Evolutionary conservation across 2,113 vertebrate species (phyloP), one percentile per base, ranked within the genome.

Genomic region (Triplophysa tibetana): DNA sequence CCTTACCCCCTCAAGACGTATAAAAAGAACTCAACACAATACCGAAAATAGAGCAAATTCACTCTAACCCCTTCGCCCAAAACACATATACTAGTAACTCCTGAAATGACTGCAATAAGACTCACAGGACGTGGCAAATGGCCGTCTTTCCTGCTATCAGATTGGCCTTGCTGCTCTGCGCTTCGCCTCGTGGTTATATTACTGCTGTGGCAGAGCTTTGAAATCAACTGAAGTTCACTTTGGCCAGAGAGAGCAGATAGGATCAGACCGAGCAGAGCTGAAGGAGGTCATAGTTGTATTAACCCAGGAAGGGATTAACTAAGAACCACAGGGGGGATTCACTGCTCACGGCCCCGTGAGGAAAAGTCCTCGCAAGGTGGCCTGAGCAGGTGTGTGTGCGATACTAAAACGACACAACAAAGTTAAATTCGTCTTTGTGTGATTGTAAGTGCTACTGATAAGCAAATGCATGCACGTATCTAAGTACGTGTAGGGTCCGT

Each of bases 221-320:
- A 92, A 93, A 93, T 91, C 90, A 91, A 90, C 91, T 92, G 87
- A 91, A 90, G 89, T 91, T 86, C 88, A 90, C 90, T 89, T 75
- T 74, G 82, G 76, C 52, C 75, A 72, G 69, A 82, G 87, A 80
- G 82, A 82, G 73, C 61, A 83, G 92, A 93, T 92, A 92, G 86
- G 87, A 93, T 93, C 90, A 82, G 90, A 80, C 88, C 90, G 86
- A 87, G 66, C 80, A 88, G 87, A 90, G 87, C 90, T 88, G 83
- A 86, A 87, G 83, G 87, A 91, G 92, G 92, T 92, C 91, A 90
- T 88, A 88, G 88, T 90, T 91, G 90, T 89, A 93, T 93, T 93
- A 93, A 92, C 91, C 90, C 91, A 89, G 82, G 86, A 89, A 88
- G 86, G 92, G 92, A 92, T 93, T 93, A 92, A 88, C 90, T 84